Evolutionary conservation across 2,113 vertebrate species (phyloP), one percentile per base, ranked within the genome.

Genomic region (Dasyornis broadbenti): DNA sequence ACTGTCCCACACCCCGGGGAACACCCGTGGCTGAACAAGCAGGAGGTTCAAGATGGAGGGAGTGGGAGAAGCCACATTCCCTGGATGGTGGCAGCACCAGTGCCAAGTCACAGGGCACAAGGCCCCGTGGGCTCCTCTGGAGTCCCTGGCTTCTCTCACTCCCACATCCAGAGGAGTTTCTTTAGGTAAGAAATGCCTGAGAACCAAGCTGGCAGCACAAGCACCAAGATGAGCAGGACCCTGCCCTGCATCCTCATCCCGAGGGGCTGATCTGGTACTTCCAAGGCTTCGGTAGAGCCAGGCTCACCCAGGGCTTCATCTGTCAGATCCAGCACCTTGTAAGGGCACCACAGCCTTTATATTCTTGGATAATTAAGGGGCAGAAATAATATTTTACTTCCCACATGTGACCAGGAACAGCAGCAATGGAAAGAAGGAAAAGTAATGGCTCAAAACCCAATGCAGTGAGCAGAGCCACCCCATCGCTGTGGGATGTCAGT

Each of bases 271-370:
- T 3, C 47, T 31, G 42, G 8, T 19, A 2, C 47, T 35, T 5
- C 40, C 2, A 9, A 0, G 5, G 40, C 35, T 33, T 2, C 14
- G 45, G 31, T 2, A 31, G 33, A 56, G 77, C 50, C 49, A 11
- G 1, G 12, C 23, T 23, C 13, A 6, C 13, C 0, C 5, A 53
- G 42, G 47, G 24, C 13, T 24, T 21, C 11, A 23, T 0, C 23
- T 5, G 6, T 2, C 57, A 57, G 5, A 27, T 1, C 30, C 39
- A n/a, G 22, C 33, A 13, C 31, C 26, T 17, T 0, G 0, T 2
- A 9, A 49, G 11, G 18, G 17, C 82, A 66, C 2, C 73, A 37
- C 26, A 31, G 3, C 8, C 61, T 35, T 30, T 6, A 1, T 1
- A 3, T 26, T 26, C 20, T 22, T 13, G 2, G 10, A 7, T 13